phyloP scores from a whole-genome alignment of 2,113 vertebrate species.

The Myiopsitta monachus region DNA sequence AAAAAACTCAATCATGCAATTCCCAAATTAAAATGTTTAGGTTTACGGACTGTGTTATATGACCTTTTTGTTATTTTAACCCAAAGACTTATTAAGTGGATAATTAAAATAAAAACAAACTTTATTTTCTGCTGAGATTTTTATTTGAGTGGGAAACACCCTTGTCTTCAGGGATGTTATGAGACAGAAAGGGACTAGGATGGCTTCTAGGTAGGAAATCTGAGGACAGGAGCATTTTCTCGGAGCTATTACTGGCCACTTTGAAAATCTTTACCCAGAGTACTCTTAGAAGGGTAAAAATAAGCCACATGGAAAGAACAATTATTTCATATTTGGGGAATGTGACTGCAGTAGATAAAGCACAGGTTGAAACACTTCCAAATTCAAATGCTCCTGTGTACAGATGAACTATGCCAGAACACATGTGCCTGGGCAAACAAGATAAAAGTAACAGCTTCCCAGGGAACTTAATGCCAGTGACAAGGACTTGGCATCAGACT shows the following conservation, averaged over 20 bases:
- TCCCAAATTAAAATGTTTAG: not conserved
- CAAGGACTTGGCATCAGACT: not conserved
- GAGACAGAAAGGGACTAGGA: not conserved
- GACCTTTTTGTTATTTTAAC: not conserved
- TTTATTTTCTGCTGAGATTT: not conserved
- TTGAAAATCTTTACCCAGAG: not conserved
- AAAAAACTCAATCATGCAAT: not conserved
- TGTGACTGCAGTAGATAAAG: accelerated
- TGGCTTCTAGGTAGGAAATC: not conserved
- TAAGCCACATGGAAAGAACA: not conserved
- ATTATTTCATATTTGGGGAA: not conserved
- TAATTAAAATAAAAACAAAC: not conserved
- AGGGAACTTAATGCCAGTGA: accelerated
- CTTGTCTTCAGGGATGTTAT: not conserved
- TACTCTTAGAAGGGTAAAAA: not conserved
- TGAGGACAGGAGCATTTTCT: not conserved
- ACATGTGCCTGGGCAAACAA: too few species aligned
- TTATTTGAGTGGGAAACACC: not conserved
- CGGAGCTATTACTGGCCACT: not conserved
- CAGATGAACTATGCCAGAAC: not conserved
- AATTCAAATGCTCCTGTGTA: accelerated
- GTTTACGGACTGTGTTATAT: not conserved
- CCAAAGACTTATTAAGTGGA: not conserved
- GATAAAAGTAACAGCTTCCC: too few species aligned
- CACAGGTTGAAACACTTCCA: not conserved